A percentile compares a stretch with the other conserved stretches of the same genome.
Evolutionary conservation across 2,113 vertebrate species (phyloP).

Genomic region (Lepus timidus): DNA sequence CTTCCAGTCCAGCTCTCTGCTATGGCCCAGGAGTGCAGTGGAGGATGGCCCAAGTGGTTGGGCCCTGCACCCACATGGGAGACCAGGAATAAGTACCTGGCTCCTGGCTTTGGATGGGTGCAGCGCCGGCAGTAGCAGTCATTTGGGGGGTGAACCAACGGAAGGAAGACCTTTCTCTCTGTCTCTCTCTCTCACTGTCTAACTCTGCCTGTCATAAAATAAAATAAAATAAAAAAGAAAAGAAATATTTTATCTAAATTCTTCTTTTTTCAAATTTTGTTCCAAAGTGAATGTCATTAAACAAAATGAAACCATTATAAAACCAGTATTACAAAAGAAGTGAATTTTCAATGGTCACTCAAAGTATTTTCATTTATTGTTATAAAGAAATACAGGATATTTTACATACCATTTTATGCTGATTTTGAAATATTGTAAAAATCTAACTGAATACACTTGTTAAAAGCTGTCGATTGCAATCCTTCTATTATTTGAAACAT

Average conservation of each 20-base stretch:
- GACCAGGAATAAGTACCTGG: too few relatives aligned
- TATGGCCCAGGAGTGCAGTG: too few relatives aligned
- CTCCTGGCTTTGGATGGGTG: too few relatives aligned
- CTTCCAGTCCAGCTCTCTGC: too few relatives aligned
- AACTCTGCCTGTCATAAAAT: too few relatives aligned
- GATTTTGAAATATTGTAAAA: not conserved
- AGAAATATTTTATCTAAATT: not conserved
- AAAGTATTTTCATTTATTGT: not conserved
- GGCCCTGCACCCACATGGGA: too few relatives aligned
- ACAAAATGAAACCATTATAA: not conserved
- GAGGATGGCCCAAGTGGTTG: too few relatives aligned
- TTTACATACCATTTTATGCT: not conserved
- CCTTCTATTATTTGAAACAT: not conserved
- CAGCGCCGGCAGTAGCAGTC: too few relatives aligned
- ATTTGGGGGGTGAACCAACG: too few relatives aligned
- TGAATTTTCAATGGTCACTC: not conserved
- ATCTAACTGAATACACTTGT: not conserved
- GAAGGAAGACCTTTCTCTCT: too few relatives aligned
- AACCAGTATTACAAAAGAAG: not conserved
- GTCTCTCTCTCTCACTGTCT: too few relatives aligned
- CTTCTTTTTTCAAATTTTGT: not conserved
- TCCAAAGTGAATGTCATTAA: not conserved
- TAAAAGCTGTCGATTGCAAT: not conserved
- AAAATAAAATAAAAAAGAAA: too few relatives aligned
- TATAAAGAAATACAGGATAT: not conserved